Base-by-base conservation (phyloP, 2,888 invertebrate genomes). In the Tuberolachnus salignus region DNA sequence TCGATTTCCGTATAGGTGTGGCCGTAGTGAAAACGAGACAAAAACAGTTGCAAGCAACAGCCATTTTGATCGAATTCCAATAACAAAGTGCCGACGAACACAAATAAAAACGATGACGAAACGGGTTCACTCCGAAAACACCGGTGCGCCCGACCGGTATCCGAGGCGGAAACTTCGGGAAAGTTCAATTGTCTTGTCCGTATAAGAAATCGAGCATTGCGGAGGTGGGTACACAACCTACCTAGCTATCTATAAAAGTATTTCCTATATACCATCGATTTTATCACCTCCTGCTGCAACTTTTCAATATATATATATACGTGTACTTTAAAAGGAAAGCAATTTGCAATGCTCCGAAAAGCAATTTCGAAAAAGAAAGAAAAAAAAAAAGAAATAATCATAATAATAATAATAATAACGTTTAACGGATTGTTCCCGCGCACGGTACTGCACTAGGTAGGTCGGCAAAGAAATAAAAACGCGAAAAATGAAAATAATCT, bases 161-260 rank as follows among this genome's bases (percentile, higher is more conserved):
- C 44, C 46, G 23, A 46, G 57, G 46, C 57, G 57, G 46, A 71
- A 71, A 71, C 46, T 71, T 71, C 34, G 21, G 46, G 13, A 57
- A 46, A 71, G 57, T 71, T 71, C 71, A 57, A 71, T 71, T 71
- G 71, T 71, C 57, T 71, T 59, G 71, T 57, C 71, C 46, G 19
- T 53, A 44, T 53, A 66, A 59, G 71, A 71, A 57, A 71, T 71
- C 23, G 57, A 71, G 57, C 57, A 46, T 59, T 46, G 46, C 11
- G 34, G 34, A 61, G 34, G 61, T 69, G 59, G 23, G 66, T 71
- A 71, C 59, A n/a, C n/a, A n/a, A n/a, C n/a, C n/a, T n/a, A n/a
- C n/a, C n/a, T n/a, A n/a, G n/a, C 59, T 71, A 34, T 34, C 34
- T 34, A 34, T 34, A 46, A 71, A 71, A 59, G 44, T 71, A 46